A percentile compares a stretch with the other conserved stretches of the same genome.
Conservation (phyloP, 1,140 invertebrate species). For the Brachionus asplanchnoidis region DNA sequence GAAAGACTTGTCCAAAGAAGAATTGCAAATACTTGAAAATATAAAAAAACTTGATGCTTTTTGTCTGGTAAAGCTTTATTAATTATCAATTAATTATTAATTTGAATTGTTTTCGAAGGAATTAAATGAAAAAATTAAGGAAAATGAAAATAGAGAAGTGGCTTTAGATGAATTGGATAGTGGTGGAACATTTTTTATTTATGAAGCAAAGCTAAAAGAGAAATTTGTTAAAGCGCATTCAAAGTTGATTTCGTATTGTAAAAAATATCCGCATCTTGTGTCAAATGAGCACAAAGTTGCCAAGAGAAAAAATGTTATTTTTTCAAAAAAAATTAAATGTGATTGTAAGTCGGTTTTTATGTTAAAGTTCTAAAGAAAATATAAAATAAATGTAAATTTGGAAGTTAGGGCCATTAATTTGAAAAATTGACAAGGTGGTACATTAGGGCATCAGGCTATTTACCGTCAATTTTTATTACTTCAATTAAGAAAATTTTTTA, state of each 20-base stretch:
- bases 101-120: background rate
- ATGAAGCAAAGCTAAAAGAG: background rate
- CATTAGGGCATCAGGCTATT: too few relatives aligned
- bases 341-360: background rate
- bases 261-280: background rate
- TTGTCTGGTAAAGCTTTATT: background rate
- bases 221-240: background rate
- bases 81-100: too few relatives aligned
- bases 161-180: background rate
- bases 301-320: background rate
- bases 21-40: background rate
- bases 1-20: background rate
- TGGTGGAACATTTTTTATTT: background rate
- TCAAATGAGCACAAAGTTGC: background rate
- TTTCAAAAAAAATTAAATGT: slow-evolving; percentile 25
- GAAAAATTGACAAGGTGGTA: too few relatives aligned
- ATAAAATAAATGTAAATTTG: too few relatives aligned
- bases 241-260: background rate
- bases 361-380: background rate
- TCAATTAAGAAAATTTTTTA: too few relatives aligned
- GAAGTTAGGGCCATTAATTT: too few relatives aligned
- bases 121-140: slow-evolving; percentile 16
- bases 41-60: slow-evolving; percentile 10
- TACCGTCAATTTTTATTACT: too few relatives aligned
- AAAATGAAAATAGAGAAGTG: background rate